Evolutionary conservation across 2,113 vertebrate genomes (phyloP), one percentile per base, ranked within the genome.

Genomic region (Glareola pratincola): DNA sequence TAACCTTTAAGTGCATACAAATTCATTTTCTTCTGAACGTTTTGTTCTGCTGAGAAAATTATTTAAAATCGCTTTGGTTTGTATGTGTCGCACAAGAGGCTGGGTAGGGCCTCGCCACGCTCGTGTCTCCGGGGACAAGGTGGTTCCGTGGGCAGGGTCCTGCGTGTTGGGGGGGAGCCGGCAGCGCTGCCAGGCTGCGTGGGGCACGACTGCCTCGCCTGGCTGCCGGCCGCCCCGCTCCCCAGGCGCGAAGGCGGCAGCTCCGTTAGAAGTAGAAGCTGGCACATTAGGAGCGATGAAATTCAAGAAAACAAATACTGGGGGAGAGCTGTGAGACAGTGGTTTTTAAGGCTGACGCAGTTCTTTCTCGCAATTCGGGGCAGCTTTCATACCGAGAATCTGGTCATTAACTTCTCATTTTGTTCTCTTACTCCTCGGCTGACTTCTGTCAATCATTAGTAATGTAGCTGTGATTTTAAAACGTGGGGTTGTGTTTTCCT

Each of bases 31-130:
- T 53, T 88, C 24, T 15, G 45, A 76, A 37, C 26, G 2, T 39
- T 9, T 4, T 4, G 5, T 69, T 80, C 73, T 71, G 76, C 80
- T 60, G 63, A 60, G 48, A 63, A n/a, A 56, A 23, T 30, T 39
- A 30, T 77, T 64, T 48, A 22, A 43, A 41, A 86, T 41, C 30
- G 0, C 60, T 68, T 63, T 47, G 48, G 18, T 45, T 72, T 6
- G 8, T 48, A 6, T 32, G 3, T 12, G 87, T 20, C 6, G 1
- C 47, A 12, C 9, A 0, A 21, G 64, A 76, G 34, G 26, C 3
- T 27, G 77, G 41, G 73, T 12, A 5, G 56, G 39, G 47, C 24
- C 63, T 26, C 0, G 0, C 5, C 2, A 14, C 0, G 0, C 41
- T 47, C 0, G 0, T 10, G 57, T 4, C 62, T n/a, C 37, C 1